Evolutionary conservation across 2,888 invertebrate species (phyloP).

Genomic region (Cerastoderma edule): DNA sequence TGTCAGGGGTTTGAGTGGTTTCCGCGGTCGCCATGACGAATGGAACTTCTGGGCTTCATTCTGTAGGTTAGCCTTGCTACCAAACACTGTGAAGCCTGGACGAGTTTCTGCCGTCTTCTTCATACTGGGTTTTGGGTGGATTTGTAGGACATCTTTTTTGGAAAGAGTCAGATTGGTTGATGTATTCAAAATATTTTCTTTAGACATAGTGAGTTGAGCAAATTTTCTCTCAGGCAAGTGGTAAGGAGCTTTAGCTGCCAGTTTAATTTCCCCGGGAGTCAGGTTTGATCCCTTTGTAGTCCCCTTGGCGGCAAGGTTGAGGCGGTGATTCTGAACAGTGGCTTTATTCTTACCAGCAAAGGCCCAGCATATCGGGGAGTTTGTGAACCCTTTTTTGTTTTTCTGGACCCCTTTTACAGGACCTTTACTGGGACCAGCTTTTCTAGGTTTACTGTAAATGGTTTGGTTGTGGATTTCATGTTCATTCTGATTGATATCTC

Average conservation of each 20-base stretch:
- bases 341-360: constrained; percentile 66
- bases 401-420: constrained; percentile 18
- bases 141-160: constrained; percentile 37
- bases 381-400: constrained; percentile 32
- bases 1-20: constrained; percentile 54
- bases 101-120: constrained; percentile 20
- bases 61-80: constrained; percentile 46
- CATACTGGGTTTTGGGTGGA: constrained; percentile 25
- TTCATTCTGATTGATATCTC: not conserved
- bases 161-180: constrained; percentile 27
- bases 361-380: constrained; percentile 59
- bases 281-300: constrained; percentile 33
- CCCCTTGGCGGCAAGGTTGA: constrained; percentile 51
- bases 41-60: constrained; percentile 51
- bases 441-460: not conserved
- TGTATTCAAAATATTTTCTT: constrained; percentile 40
- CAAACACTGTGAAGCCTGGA: constrained; percentile 46
- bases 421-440: not conserved
- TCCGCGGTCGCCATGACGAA: constrained; percentile 55
- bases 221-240: constrained; percentile 42
- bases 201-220: constrained; percentile 42
- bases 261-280: constrained; percentile 40
- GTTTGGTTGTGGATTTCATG: not conserved
- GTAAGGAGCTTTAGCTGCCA: constrained; percentile 40
- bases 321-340: constrained; percentile 66